Conservation (phyloP, 1,140 invertebrate genomes). For the Neodiprion lecontei region DNA sequence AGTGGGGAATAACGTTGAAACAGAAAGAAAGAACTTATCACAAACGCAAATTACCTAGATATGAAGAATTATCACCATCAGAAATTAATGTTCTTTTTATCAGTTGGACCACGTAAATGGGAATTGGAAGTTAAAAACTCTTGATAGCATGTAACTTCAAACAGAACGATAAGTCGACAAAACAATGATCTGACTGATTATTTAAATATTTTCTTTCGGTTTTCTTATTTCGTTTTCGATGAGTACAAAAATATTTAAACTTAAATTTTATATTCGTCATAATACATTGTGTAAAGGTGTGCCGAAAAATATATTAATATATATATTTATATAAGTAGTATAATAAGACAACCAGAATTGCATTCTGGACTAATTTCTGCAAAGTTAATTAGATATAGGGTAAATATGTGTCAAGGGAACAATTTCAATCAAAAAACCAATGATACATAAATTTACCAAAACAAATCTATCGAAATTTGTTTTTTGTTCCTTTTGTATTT, state of each 20-base stretch:
- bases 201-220: neutral
- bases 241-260: conserved; percentile 10
- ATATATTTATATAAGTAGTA: conserved; percentile 11
- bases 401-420: no score
- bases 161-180: no score
- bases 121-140: no score
- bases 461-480: neutral
- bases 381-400: no score
- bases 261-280: conserved; percentile 18
- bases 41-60: neutral
- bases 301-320: conserved; percentile 8
- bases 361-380: neutral
- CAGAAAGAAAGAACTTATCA: conserved; percentile 9
- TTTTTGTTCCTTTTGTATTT: neutral
- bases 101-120: no score
- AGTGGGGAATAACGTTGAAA: neutral
- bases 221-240: neutral
- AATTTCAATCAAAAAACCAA: no score
- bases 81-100: no score
- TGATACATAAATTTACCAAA: no score
- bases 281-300: conserved; percentile 11
- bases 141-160: no score
- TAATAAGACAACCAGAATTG: conserved; percentile 10
- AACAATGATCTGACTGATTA: no score
- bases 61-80: no score